Evolutionary conservation across 2,113 vertebrate species (phyloP), one percentile per base, ranked within the genome.

Genomic region (Morone saxatilis): DNA sequence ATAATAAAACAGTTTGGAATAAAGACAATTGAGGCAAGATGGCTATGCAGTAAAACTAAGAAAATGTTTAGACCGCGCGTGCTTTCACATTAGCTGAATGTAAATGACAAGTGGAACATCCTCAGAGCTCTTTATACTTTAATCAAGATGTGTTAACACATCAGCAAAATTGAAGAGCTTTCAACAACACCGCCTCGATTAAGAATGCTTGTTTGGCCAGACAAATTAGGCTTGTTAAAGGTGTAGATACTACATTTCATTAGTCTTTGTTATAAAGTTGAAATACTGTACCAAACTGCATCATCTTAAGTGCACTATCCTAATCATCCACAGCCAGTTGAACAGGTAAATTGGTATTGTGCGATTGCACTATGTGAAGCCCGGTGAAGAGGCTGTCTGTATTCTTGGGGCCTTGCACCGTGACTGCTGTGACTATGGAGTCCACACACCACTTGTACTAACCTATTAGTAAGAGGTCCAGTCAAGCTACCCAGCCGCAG

Each of bases 381-480:
- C 25, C 22, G 9, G 2, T 40, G 40, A 83, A 65, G 71, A 88
- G 74, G 25, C 59, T 54, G 80, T 78, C 69, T 86, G 53, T 89
- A 82, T 85, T 87, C 72, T 50, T 14, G 9, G 54, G 65, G 79
- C 57, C 48, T 48, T 84, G 74, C 88, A 81, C 75, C 74, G 48
- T 90, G 86, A 89, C 89, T 86, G 67, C 77, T 86, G 61, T 31
- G 63, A 60, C 71, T 78, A 54, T 59, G 14, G 66, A 88, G 75
- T 85, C 69, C 80, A 80, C 78, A 69, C 84, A 84, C 36, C 0
- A 41, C 84, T 83, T 89, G 80, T 81, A 87, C 80, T 81, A 89
- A 86, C 81, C 88, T 87, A 93, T 92, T 94, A 92, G 86, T 60
- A 77, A 86, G 50, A 79, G 71, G 82, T 80, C 81, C 71, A 82